These are phyloP conservation scores for Lepidonotus clava DNA, from an alignment of 2,888 invertebrate species.

Conservation along the genomic window DNA sequence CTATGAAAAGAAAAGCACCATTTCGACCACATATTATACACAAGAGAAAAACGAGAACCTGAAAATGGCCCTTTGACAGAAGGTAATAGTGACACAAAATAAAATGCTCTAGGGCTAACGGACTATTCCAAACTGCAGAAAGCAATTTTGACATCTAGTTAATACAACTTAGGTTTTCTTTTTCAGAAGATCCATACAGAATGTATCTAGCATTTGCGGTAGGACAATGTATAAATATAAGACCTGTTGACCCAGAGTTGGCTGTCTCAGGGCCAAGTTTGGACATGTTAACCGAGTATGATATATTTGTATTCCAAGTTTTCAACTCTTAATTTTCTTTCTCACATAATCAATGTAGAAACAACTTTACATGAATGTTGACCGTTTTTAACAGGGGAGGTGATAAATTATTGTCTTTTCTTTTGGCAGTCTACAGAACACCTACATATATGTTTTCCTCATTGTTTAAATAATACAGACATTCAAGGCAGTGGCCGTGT, in stretches of 20 bases:
- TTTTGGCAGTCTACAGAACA: slow-evolving; percentile 24
- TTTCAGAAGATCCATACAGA: too few relatives aligned
- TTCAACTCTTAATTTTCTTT: too few relatives aligned
- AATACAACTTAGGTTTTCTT: too few relatives aligned
- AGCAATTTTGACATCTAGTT: too few relatives aligned
- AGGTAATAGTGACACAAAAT: not conserved
- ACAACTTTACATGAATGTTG: not conserved
- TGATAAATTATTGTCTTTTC: not conserved
- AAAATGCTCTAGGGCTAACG: too few relatives aligned
- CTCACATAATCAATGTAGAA: not conserved
- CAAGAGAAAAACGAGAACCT: not conserved
- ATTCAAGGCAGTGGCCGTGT: not conserved
- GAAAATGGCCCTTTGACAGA: not conserved
- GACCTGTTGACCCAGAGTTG: not conserved
- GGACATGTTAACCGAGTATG: not conserved
- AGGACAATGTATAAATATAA: not conserved
- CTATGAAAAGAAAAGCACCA: not conserved
- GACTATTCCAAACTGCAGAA: too few relatives aligned
- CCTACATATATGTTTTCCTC: not conserved
- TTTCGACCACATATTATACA: not conserved
- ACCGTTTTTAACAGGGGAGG: not conserved
- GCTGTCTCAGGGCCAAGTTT: not conserved
- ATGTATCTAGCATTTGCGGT: too few relatives aligned
- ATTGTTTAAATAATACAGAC: not conserved
- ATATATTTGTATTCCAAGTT: not conserved